Base-by-base conservation (phyloP, 2,888 invertebrate genomes). In the Cephus nigrinus region DNA sequence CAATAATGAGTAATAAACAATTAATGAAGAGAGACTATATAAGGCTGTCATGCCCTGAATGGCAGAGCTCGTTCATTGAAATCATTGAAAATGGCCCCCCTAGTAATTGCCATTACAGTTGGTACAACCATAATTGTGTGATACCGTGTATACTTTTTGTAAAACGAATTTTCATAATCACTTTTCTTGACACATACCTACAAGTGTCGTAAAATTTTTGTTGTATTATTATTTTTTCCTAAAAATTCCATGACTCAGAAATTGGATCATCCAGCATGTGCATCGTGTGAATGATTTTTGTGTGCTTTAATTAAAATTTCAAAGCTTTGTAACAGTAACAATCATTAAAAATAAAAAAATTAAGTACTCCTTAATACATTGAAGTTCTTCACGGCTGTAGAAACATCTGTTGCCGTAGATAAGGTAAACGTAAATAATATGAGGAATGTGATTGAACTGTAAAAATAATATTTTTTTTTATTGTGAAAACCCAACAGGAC, bases 281-380 rank as follows among this genome's bases (percentile, higher is more conserved):
- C 31, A 31, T 5, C 69, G 31, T 3, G 31, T 30, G 0, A 69
- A 69, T 69, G 69, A 69, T 69, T n/a, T 69, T 23, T n/a, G 11
- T 31, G 11, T 12, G 9, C 0, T 31, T n/a, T 12, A 69, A n/a
- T 4, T 5, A n/a, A 30, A n/a, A 0, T 23, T 69, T 69, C n/a
- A 31, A 23, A 69, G 69, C 5, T 1, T 84, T 84, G 32, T 76
- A 79, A 31, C 76, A 76, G 1, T 79, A 35, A 9, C 55, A 40
- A 84, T 15, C 12, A 77, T 69, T 1, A 78, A 69, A n/a, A 79
- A 9, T 1, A 69, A 69, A 12, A 69, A 31, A 69, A 69, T 11
- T n/a, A 69, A 69, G 12, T n/a, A 31, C 12, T 69, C 12, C 12
- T 69, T 11, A 23, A 12, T 30, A n/a, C 5, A 31, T 69, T 31